Evolutionary conservation across 2,888 invertebrate species (phyloP), one percentile per base, ranked within the genome.

Genomic region (Erynnis tages): DNA sequence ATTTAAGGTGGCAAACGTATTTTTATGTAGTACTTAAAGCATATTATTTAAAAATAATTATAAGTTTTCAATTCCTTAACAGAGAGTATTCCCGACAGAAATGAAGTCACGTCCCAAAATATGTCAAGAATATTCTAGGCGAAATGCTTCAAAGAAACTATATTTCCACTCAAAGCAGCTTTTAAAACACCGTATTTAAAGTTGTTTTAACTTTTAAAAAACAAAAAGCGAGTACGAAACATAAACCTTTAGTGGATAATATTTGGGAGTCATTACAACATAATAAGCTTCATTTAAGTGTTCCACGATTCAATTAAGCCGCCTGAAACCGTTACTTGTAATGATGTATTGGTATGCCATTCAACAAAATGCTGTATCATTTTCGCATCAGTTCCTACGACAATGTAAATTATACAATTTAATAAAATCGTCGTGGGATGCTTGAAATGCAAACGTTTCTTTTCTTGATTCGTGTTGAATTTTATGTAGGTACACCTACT

Each of bases 51-150:
- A n/a, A n/a, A n/a, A 35, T 17, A 30, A 5, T 30, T 30, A 13
- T 10, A 10, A 13, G 11, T 7, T 30, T 13, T 11, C 4, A 30
- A 10, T 30, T 30, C 5, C 13, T 30, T 30, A 35, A 34, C 4
- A 7, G 1, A 16, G 16, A 11, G 32, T 40, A 34, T 34, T 19
- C 34, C 40, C 46, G 32, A 49, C 40, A 53, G 45, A 49, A 48
- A 54, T 49, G 45, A 53, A 58, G 57, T 57, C 48, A 54, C 58
- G 56, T 60, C 52, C 49, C 29, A 40, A 27, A 30, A 58, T 44
- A 48, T 46, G 32, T 44, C 38, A 53, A 55, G 44, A 48, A 48
- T 55, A 54, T 58, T 56, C 53, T 55, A 37, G 25, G 8, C 23
- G 14, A 19, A 3, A 37, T 47, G 30, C 30, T 25, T 14, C 17